phyloP scores from a whole-genome alignment of 2,113 vertebrate genomes.

The Pionites leucogaster region DNA sequence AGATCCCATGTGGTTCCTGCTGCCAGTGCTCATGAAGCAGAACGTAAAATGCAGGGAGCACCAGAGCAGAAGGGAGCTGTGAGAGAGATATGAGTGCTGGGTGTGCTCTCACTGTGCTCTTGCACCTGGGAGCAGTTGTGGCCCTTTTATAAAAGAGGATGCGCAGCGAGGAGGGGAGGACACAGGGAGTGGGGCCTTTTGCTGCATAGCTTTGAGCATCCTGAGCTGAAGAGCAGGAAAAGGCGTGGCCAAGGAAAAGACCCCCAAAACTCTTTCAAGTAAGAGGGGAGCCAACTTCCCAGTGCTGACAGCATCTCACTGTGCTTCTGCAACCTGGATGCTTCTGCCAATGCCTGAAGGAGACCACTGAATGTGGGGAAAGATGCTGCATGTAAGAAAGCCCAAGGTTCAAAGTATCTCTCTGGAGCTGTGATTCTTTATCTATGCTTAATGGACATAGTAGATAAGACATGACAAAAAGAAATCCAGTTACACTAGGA shows the following conservation, averaged over 20 bases:
- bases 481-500: background rate
- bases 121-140: background rate
- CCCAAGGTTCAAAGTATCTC: background rate
- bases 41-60: background rate
- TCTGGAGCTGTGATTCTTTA: background rate
- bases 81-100: background rate
- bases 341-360: background rate
- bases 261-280: background rate
- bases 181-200: fast-evolving
- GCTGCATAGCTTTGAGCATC: background rate
- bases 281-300: background rate
- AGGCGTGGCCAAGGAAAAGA: background rate
- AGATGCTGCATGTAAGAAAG: background rate
- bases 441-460: background rate
- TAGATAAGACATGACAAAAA: background rate
- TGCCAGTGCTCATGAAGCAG: background rate
- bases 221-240: background rate
- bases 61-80: background rate
- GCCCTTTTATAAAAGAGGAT: background rate
- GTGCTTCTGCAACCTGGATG: background rate
- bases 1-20: background rate
- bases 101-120: background rate
- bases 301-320: background rate
- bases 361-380: background rate
- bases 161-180: background rate